Evolutionary conservation across 2,888 invertebrate genomes (phyloP).

Genomic region (Tethea ocularis): DNA sequence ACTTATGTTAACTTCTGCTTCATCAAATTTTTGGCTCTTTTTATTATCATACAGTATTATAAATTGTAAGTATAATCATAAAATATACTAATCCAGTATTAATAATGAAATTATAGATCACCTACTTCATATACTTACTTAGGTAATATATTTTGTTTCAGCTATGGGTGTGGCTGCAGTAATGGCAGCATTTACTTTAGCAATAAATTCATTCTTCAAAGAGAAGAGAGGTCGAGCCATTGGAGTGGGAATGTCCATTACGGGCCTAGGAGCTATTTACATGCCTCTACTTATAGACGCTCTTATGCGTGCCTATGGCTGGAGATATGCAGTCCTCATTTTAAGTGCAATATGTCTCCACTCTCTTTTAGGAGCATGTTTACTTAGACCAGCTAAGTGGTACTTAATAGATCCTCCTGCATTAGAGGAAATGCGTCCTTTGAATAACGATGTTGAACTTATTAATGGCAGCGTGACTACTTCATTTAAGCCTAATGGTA

Average conservation of each 20-base stretch:
- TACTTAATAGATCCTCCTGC: slow-evolving; percentile 76
- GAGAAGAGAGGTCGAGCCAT: slow-evolving; percentile 85
- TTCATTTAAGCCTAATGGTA: slow-evolving; percentile 59
- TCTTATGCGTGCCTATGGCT: slow-evolving; percentile 82
- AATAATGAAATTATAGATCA: too few relatives aligned
- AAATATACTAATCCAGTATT: too few relatives aligned
- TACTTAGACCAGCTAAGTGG: slow-evolving; percentile 88
- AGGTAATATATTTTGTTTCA: slow-evolving; percentile 64
- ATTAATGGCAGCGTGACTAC: slow-evolving; percentile 58
- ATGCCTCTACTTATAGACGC: slow-evolving; percentile 85
- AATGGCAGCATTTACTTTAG: slow-evolving; percentile 85
- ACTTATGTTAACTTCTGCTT: slow-evolving; percentile 83
- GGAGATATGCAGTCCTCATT: slow-evolving; percentile 85
- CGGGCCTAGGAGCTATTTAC: slow-evolving; percentile 86
- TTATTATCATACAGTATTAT: slow-evolving; percentile 87
- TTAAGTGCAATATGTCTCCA: slow-evolving; percentile 85
- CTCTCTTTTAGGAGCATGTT: slow-evolving; percentile 82
- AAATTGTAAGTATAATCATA: slow-evolving; percentile 87
- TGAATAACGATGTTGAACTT: slow-evolving; percentile 60
- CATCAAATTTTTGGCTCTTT: slow-evolving; percentile 82
- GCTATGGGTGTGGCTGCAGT: slow-evolving; percentile 85
- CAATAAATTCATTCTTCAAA: slow-evolving; percentile 86
- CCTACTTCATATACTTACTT: not conserved
- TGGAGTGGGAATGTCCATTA: slow-evolving; percentile 85
- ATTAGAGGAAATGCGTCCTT: slow-evolving; percentile 61